Conservation (phyloP, 2,113 vertebrate species). For the Leptobrachium ailaonicum region DNA sequence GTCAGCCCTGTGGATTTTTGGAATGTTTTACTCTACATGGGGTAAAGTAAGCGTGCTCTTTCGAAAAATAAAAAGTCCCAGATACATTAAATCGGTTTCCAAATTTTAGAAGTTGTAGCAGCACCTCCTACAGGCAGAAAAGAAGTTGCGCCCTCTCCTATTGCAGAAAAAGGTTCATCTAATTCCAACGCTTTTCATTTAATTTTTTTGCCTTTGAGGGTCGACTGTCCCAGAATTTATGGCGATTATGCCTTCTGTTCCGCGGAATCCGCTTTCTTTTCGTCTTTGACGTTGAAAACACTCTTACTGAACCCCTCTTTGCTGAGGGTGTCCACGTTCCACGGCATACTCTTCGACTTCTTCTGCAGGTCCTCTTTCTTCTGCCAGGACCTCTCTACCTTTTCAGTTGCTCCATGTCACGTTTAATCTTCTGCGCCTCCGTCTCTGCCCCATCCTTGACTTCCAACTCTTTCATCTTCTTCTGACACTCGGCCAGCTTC, state of each 20-base stretch:
- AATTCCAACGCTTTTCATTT: conserved; percentile 1
- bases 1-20: not conserved
- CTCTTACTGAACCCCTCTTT: conserved; percentile 88
- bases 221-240: not conserved
- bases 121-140: not conserved
- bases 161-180: not conserved
- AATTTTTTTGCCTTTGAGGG: not conserved
- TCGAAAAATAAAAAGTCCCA: no score
- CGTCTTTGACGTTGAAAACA: no score
- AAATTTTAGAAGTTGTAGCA: not conserved
- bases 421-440: conserved; percentile 67
- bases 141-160: not conserved
- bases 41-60: not conserved
- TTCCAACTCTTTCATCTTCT: conserved; percentile 68
- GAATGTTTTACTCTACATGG: not conserved
- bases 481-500: conserved; percentile 71
- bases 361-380: conserved; percentile 71
- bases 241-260: not conserved
- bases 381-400: conserved; percentile 73
- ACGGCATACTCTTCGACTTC: conserved; percentile 83
- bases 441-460: not conserved
- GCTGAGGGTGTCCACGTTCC: conserved; percentile 89
- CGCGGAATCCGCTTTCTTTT: conserved; percentile 58
- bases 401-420: conserved; percentile 74
- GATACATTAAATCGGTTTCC: not conserved